Base-by-base conservation (phyloP, 1,140 invertebrate species). In the Diploscapter pachys region DNA sequence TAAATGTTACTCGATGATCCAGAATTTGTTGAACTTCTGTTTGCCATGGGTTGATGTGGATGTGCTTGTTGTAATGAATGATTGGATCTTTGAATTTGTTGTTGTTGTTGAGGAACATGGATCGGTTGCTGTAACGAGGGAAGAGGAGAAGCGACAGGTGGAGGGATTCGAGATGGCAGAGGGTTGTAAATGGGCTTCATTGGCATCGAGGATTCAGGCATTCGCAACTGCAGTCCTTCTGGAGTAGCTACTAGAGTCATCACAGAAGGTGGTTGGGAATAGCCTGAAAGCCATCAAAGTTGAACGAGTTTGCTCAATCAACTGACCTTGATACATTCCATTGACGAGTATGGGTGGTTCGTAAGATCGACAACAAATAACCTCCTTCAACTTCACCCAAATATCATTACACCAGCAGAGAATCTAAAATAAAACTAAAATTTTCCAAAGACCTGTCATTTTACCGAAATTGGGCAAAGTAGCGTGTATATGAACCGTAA, bases 321-420 rank as follows among this genome's bases (percentile, higher is more conserved):
- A 1, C 31, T 31, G 9, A 68, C 66, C 66, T 68, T 6, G 66
- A 51, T 6, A 52, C 53, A 55, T 55, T 54, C 66, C 66, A 6
- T 68, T 6, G 1, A 52, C 66, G 51, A 68, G 53, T 6, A 55
- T 68, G 11, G 66, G 66, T 53, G 66, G 66, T 68, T 68, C 66
- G 2, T 68, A 68, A 6, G 66, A 68, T 48, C n/a, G 49, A 68
- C 66, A 68, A 55, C 66, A 68, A 31, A 68, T 55, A 6, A 68
- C 52, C 48, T 68, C 66, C 51, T 68, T 68, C 48, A 54, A n/a
- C 56, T 68, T 68, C 6, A 68, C 8, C 66, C 66, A 68, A 31
- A 68, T 68, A 55, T 68, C 66, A 68, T 55, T 68, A 48, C 66
- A 68, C 66, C 66, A 68, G 52, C 52, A 68, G 66, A 68, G 66